A percentile compares a stretch with the other conserved stretches of the same genome.
These are phyloP conservation scores for Tragelaphus strepsiceros DNA, from an alignment of 2,113 vertebrate genomes.

Conservation along the genomic window DNA sequence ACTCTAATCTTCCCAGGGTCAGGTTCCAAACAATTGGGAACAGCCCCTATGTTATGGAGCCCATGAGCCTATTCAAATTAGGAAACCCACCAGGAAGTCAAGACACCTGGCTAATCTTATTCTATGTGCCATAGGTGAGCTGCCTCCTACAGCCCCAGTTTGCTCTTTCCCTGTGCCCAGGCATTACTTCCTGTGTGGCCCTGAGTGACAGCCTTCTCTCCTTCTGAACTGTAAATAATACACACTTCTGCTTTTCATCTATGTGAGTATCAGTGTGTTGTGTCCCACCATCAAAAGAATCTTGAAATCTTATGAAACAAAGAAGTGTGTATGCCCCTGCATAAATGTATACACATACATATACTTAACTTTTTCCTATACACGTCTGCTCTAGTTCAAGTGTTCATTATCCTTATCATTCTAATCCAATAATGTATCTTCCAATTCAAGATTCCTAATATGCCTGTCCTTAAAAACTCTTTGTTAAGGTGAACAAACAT, in stretches of 20 bases:
- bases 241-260: neutral
- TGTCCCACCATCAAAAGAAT: neutral
- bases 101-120: neutral
- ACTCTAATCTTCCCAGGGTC: too few relatives aligned
- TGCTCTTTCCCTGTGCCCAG: rapidly evolving
- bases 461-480: neutral
- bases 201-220: too few relatives aligned
- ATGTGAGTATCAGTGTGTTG: neutral
- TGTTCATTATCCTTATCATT: neutral
- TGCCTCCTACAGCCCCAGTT: rapidly evolving
- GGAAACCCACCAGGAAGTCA: neutral
- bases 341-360: too few relatives aligned
- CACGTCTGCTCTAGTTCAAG: rapidly evolving
- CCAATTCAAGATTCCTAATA: neutral
- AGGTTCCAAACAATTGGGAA: neutral
- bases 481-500: neutral
- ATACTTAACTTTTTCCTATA: neutral
- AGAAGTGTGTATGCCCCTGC: neutral
- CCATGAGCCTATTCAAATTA: neutral
- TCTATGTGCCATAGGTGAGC: neutral
- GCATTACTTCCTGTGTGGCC: rapidly evolving
- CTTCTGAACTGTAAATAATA: neutral
- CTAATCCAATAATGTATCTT: neutral
- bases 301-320: neutral
- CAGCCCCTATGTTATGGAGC: neutral